These are phyloP conservation scores for Ophion obscuratus DNA, from an alignment of 2,888 invertebrate genomes.

Conservation along the genomic window DNA sequence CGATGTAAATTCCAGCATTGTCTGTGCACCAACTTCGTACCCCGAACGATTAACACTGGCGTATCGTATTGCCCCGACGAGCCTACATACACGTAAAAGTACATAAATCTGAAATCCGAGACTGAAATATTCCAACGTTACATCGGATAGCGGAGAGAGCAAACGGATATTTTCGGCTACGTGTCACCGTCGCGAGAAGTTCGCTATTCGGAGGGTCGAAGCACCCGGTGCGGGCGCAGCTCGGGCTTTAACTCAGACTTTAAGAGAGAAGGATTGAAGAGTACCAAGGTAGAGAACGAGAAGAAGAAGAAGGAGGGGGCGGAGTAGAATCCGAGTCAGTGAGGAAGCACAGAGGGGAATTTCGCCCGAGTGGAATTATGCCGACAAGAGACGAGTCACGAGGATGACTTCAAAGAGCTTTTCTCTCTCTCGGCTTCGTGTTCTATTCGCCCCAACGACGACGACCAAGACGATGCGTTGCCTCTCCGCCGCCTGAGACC, in stretches of 20 bases:
- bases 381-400: conserved; percentile 69
- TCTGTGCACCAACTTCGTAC: neutral
- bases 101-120: conserved; percentile 1
- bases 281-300: neutral
- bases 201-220: conserved; percentile 61
- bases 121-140: neutral
- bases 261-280: conserved; percentile 49
- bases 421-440: conserved; percentile 15
- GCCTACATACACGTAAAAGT: neutral
- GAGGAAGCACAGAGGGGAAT: conserved; percentile 54
- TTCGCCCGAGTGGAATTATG: conserved; percentile 70
- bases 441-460: conserved; percentile 54
- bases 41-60: neutral
- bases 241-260: conserved; percentile 60
- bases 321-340: conserved; percentile 55
- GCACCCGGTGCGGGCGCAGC: conserved; percentile 24
- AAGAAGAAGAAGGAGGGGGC: conserved; percentile 11
- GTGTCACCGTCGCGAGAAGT: conserved; percentile 71
- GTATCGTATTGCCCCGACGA: neutral
- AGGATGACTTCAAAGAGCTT: conserved; percentile 75
- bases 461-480: conserved; percentile 40
- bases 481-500: conserved; percentile 29
- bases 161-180: conserved; percentile 75
- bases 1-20: no score
- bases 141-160: neutral